Conservation (phyloP, 2,888 invertebrate species). For the Tolmerus cingulatus region DNA sequence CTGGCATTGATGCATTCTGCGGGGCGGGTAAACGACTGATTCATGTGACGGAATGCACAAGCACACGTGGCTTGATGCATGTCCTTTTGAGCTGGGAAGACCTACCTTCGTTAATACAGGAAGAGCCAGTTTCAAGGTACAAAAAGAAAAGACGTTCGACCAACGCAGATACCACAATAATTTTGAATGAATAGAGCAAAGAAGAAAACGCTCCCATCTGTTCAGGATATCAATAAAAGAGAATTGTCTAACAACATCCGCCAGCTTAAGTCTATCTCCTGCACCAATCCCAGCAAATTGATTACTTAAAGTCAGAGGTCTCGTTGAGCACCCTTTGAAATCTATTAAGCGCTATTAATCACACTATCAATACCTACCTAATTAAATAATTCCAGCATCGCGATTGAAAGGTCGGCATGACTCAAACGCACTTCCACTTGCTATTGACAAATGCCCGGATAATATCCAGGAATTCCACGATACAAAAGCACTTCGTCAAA, state of each 20-base stretch:
- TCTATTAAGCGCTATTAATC: conserved; percentile 48
- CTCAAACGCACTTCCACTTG: conserved; percentile 13
- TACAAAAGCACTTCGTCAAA: conserved; percentile 15
- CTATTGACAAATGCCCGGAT: conserved; percentile 29
- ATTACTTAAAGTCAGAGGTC: conserved; percentile 45
- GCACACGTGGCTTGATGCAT: neutral
- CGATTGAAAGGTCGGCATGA: conserved; percentile 4
- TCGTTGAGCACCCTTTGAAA: conserved; percentile 39
- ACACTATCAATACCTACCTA: conserved; percentile 48
- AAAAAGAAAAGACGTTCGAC: neutral
- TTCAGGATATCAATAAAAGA: neutral
- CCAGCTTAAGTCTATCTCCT: neutral
- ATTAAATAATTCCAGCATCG: conserved; percentile 46
- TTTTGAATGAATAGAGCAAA: neutral
- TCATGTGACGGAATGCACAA: neutral
- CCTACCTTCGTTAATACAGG: neutral
- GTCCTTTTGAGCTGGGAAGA: neutral
- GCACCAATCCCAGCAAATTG: conserved; percentile 32
- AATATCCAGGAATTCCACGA: neutral
- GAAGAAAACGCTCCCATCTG: neutral
- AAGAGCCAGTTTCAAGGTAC: neutral
- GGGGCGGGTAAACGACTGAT: neutral
- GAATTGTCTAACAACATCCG: neutral
- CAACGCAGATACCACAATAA: neutral
- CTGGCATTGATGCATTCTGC: neutral